Base-by-base conservation (phyloP, 2,113 vertebrate species). In the Phyllostomus discolor region DNA sequence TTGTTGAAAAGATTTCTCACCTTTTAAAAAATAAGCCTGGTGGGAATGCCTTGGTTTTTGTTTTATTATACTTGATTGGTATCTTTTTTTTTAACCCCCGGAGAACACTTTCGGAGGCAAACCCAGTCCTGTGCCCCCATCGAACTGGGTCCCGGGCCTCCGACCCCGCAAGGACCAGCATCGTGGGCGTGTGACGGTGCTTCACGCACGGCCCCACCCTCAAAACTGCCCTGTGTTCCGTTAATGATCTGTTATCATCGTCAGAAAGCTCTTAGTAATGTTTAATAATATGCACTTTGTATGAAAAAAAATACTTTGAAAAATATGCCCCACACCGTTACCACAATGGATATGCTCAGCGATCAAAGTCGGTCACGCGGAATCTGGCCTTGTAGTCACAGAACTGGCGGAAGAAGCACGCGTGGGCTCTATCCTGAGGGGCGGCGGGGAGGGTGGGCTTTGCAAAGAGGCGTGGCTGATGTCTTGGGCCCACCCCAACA, bases 11-110 rank as follows among this genome's bases (percentile, higher is more conserved):
- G 28, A 70, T 76, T 91, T 93, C 69, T 91, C 86, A 96, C 72
- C 95, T 92, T 96, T 46, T 3, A 88, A 85, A 92, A 95, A 96
- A 64, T 26, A 67, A 88, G 31, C 90, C 90, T 83, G 83, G 54
- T 28, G 80, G 22, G 38, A 85, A 15, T 22, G 5, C 1, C 33
- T 62, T 67, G 28, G 57, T 88, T 90, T 96, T 72, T 81, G 90
- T 48, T 79, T 67, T 62, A 62, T 70, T 54, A 26, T 38, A 33
- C 86, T 94, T 92, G 94, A 75, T 86, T 92, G 86, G 10, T 82
- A 75, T 85, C 90, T 28, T 79, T 93, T 79, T 93, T 79, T 82
- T 19, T 70, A 62, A 20, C 50, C n/a, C n/a, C 31, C 48, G 31
- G 35, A 14, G 69, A 78, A 93, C 10, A 54, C 26, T 67, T 62